Base-by-base conservation (phyloP, 1,140 invertebrate species). In the Philaenus spumarius region DNA sequence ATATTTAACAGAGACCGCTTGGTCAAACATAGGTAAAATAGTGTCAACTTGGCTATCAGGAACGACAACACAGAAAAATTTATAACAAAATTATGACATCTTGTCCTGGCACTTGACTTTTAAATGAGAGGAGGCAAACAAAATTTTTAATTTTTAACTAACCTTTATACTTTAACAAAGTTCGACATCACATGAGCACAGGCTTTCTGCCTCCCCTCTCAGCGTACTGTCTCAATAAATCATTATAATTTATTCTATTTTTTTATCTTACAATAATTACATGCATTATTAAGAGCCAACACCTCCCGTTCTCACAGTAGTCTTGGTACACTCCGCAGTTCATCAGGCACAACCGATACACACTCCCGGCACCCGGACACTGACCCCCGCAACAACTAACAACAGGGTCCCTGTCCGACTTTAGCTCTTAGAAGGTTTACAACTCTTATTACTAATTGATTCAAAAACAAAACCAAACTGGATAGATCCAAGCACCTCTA, bases 231-330 rank as follows among this genome's bases (percentile, higher is more conserved):
- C 43, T 62, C 58, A 46, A 56, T 46, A 46, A 45, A 23, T 48
- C 30, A 48, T 26, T 46, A 56, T 46, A 56, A 56, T 48, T 48
- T 54, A 53, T 54, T 54, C 30, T 59, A 53, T 59, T 47, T 51
- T 30, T 30, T 30, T 57, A 57, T 57, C 55, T 37, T 66, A 67
- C 64, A 65, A 67, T 67, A 67, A 66, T 67, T 67, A 67, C 64
- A 66, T 61, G 59, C 62, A 63, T 58, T 30, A 30, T 30, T 59
- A 55, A 64, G 60, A 64, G 50, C 62, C 57, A 22, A 50, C 45
- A 34, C 59, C 35, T 46, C 23, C 54, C 17, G 42, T 40, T 40
- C 26, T 9, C 26, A 30, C 26, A 30, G 9, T 30, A 30, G 26
- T 30, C 26, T 30, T 30, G 48, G 19, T 20, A 46, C 30, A 55